Evolutionary conservation across 2,888 invertebrate species (phyloP).

Genomic region (Netelia inedita): DNA sequence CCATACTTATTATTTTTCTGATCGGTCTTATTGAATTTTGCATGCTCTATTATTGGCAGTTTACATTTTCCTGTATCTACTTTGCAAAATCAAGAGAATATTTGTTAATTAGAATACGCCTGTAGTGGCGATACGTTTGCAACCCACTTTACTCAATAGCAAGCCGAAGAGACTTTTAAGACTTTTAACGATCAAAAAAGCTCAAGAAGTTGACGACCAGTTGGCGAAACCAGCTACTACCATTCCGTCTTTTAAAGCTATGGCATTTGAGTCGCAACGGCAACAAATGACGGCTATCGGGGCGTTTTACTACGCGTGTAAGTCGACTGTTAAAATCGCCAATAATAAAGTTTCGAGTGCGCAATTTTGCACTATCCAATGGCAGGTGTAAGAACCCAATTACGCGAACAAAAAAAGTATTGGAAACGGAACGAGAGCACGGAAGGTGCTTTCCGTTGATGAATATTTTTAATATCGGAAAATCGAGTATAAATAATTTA

Average conservation of each 20-base stretch:
- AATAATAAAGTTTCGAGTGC: slow-evolving; percentile 28
- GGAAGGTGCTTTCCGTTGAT: background rate
- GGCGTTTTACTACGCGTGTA: background rate
- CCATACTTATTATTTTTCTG: too few species aligned
- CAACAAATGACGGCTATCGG: background rate
- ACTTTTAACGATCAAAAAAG: slow-evolving; percentile 45
- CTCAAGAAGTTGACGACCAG: slow-evolving; percentile 9
- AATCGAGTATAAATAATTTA: background rate
- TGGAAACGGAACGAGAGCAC: background rate
- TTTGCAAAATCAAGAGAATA: too few species aligned
- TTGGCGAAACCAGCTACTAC: slow-evolving; percentile 11
- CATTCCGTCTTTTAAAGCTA: slow-evolving; percentile 11
- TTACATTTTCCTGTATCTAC: too few species aligned
- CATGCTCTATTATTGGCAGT: too few species aligned
- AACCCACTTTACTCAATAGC: slow-evolving; percentile 32
- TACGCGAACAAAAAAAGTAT: background rate
- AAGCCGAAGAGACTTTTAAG: background rate
- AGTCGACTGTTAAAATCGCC: background rate
- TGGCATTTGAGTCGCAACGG: slow-evolving; percentile 24
- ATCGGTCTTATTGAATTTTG: too few species aligned
- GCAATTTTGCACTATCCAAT: slow-evolving; percentile 9
- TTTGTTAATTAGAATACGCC: background rate
- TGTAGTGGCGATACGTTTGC: background rate
- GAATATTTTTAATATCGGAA: background rate
- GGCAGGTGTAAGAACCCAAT: background rate